phyloP scores from a whole-genome alignment of 2,888 invertebrate species.

The Scaptomyza flava region DNA sequence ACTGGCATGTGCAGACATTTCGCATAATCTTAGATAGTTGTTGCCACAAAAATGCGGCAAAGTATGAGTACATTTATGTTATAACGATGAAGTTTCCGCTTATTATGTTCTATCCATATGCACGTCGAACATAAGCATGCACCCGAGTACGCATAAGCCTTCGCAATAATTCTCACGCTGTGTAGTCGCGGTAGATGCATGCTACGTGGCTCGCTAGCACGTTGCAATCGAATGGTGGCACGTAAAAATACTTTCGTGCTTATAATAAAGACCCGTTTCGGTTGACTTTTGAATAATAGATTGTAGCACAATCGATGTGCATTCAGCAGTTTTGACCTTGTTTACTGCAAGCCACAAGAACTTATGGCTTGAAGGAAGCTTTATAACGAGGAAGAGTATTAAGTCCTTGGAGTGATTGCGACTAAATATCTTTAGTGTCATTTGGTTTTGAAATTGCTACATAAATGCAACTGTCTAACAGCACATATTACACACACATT shows the following conservation, averaged over 20 bases:
- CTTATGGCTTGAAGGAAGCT: background rate
- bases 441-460: background rate
- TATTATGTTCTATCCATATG: slow-evolving; percentile 41
- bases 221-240: slow-evolving; percentile 42
- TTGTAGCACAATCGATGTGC: slow-evolving; percentile 23
- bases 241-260: slow-evolving; percentile 48
- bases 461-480: background rate
- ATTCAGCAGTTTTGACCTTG: slow-evolving; percentile 40
- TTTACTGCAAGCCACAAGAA: background rate
- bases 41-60: slow-evolving; percentile 11
- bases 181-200: slow-evolving; percentile 8
- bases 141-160: slow-evolving; percentile 16
- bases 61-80: slow-evolving; percentile 11
- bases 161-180: slow-evolving; percentile 25
- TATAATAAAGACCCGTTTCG: slow-evolving; percentile 28
- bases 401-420: background rate
- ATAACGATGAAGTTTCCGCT: slow-evolving; percentile 35
- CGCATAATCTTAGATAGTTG: slow-evolving; percentile 33
- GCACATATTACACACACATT: background rate
- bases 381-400: background rate
- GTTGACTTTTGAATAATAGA: slow-evolving; percentile 26
- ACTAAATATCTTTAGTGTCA: background rate
- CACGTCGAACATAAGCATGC: slow-evolving; percentile 16
- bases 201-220: slow-evolving; percentile 11
- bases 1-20: slow-evolving; percentile 40